Evolutionary conservation across 2,113 vertebrate species (phyloP), one percentile per base, ranked within the genome.

Genomic region (Axis porcinus): DNA sequence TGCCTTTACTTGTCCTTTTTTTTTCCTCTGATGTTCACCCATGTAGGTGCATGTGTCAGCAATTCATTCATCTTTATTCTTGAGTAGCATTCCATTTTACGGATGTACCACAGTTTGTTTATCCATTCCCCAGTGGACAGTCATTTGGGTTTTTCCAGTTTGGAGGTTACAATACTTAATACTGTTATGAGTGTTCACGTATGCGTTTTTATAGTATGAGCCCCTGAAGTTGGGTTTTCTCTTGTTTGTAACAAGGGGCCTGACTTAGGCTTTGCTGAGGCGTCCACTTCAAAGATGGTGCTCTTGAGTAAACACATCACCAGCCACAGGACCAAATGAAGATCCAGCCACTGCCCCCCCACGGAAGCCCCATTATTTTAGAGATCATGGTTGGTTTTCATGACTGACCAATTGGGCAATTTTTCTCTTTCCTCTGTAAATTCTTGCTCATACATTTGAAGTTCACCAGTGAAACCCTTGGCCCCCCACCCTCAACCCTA

Each of bases 1-100:
- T 85, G 78, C 57, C 85, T 94, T 85, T 7, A 64, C 17, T 76
- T 70, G 52, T 74, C 47, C 15, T 82, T 15, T 14, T 90, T 90
- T 36, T 67, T 79, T 45, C 13, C 14, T n/a, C 28, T 81, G 28
- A 81, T 15, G 16, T 50, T 81, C 45, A 21, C 28, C 45, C 45
- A 81, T 1, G 1, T n/a, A 36, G 47, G 54, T 82, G 33, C 79
- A 14, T 54, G 6, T 7, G 50, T 54, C 47, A 54, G 19, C 6
- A n/a, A 52, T n/a, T n/a, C 17, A 23, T 25, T 25, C 30, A n/a
- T 54, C 30, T 82, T 82, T 54, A 54, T n/a, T 82, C 50, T 14
- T n/a, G 50, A 54, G 79, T 25, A 54, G 23, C 76, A 47, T 40
- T 62, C 85, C 16, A 55, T 40, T 64, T 76, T 27, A 89, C 19